Evolutionary conservation across 2,888 invertebrate genomes (phyloP), one percentile per base, ranked within the genome.

Genomic region (Dromius quadrimaculatus): DNA sequence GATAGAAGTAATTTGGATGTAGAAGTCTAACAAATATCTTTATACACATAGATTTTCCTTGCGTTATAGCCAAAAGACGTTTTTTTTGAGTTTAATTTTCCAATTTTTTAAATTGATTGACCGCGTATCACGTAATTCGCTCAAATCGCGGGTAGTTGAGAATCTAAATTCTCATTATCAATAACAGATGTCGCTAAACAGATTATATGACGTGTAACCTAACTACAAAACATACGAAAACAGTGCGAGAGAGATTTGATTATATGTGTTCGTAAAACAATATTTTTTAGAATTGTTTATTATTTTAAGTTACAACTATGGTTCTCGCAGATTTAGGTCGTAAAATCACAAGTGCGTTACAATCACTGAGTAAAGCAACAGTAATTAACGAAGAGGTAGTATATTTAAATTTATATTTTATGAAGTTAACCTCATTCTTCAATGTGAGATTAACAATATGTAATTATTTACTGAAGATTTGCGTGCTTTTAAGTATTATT

Each of bases 291-390:
- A 4, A 45, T 45, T 45, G 19, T 8, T 11, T 45, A 8, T 23
- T 28, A 28, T 34, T 59, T 59, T 59, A 19, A 19, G 19, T 34
- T 19, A 5, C 20, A 73, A 91, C 87, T 82, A 99, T 99, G 99
- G 99, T 99, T 83, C 93, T 99, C 89, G 99, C 99, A 79, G 99
- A 99, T 88, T 90, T 99, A 83, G 99, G 99, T 81, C 92, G 99
- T 81, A 98, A 98, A 87, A 99, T 99, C 82, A 98, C 98, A 80
- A 94, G 95, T 84, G 99, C 99, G 74, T 86, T 99, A 84, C 94
- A 97, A 83, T 97, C 97, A 65, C 86, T 99, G 76, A 98, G 97
- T 85, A 96, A 96, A 87, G 98, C 98, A 72, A 98, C 98, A 54
- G 93, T 98, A 74, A 98, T 98, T 78, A 98, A 98, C 87, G 97